Conservation (phyloP, 2,113 vertebrate genomes). For the Calypte anna region DNA sequence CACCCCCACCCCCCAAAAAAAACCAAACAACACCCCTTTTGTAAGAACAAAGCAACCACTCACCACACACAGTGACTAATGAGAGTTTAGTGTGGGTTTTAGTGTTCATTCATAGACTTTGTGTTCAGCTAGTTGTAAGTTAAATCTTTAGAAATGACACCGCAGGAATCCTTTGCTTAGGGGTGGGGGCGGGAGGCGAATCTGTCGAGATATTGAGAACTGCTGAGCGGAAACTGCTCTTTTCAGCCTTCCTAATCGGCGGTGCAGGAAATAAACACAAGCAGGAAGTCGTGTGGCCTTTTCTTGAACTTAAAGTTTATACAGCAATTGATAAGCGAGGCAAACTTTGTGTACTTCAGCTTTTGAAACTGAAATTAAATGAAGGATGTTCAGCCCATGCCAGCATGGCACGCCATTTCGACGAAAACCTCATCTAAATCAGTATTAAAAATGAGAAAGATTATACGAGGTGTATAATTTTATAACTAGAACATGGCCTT, state of each 20-base stretch:
- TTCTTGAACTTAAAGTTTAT: conserved; percentile 68
- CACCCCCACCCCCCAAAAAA: neutral
- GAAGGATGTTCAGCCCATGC: neutral
- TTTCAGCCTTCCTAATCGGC: conserved; percentile 66
- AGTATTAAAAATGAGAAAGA: neutral
- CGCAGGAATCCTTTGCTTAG: conserved; percentile 58
- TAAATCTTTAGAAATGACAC: conserved; percentile 75
- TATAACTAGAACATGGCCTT: neutral
- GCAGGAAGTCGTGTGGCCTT: conserved; percentile 69
- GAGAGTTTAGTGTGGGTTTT: conserved; percentile 74
- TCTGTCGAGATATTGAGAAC: conserved; percentile 55
- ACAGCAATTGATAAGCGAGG: conserved; percentile 39
- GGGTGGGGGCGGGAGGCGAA: conserved; percentile 50
- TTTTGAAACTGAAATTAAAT: conserved; percentile 3
- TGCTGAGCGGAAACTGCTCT: conserved; percentile 65
- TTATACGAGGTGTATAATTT: neutral
- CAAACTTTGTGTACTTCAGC: conserved; percentile 16
- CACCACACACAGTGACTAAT: conserved; percentile 74
- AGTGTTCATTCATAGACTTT: conserved; percentile 71
- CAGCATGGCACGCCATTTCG: neutral
- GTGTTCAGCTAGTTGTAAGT: conserved; percentile 66
- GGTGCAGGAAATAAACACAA: conserved; percentile 71
- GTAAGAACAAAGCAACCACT: conserved; percentile 78
- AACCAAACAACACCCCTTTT: conserved; percentile 43
- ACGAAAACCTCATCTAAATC: neutral